Conservation (phyloP, 2,888 invertebrate genomes). For the Dastarcus helophoroides region DNA sequence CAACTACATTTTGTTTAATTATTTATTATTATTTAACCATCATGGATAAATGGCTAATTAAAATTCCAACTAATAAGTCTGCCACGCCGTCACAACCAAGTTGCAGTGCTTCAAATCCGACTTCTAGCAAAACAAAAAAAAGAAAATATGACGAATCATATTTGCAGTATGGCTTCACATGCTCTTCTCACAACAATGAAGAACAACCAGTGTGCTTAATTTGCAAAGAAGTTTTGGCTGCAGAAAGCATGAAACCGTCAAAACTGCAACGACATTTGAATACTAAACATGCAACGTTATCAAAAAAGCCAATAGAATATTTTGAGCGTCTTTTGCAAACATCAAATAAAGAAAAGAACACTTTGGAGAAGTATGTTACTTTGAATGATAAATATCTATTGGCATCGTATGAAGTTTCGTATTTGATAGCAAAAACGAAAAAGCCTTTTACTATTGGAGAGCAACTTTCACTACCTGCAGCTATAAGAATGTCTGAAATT, state of each 20-base stretch:
- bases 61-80: slow-evolving; percentile 11
- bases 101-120: slow-evolving; percentile 10
- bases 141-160: slow-evolving; percentile 8
- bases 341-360: slow-evolving; percentile 6
- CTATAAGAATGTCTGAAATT: too few relatives aligned
- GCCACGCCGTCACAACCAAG: slow-evolving; percentile 10
- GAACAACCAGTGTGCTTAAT: slow-evolving; percentile 14
- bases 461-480: slow-evolving; percentile 1
- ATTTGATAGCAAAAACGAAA: too few relatives aligned
- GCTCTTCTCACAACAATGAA: slow-evolving; percentile 8
- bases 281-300: slow-evolving; percentile 7
- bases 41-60: slow-evolving; percentile 11
- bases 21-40: slow-evolving; percentile 11
- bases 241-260: slow-evolving; percentile 15
- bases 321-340: slow-evolving; percentile 6
- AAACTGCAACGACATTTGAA: too few relatives aligned
- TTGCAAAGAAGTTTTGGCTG: slow-evolving; percentile 14
- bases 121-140: slow-evolving; percentile 8
- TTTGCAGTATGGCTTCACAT: slow-evolving; percentile 13
- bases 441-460: slow-evolving; percentile 2
- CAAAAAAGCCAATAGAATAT: slow-evolving; percentile 7
- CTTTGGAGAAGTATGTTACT: slow-evolving; percentile 6
- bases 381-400: slow-evolving; percentile 6
- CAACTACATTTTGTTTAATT: slow-evolving; percentile 11
- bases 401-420: too few relatives aligned